Evolutionary conservation across 2,113 vertebrate species (phyloP).

Genomic region (Fulmarus glacialis): DNA sequence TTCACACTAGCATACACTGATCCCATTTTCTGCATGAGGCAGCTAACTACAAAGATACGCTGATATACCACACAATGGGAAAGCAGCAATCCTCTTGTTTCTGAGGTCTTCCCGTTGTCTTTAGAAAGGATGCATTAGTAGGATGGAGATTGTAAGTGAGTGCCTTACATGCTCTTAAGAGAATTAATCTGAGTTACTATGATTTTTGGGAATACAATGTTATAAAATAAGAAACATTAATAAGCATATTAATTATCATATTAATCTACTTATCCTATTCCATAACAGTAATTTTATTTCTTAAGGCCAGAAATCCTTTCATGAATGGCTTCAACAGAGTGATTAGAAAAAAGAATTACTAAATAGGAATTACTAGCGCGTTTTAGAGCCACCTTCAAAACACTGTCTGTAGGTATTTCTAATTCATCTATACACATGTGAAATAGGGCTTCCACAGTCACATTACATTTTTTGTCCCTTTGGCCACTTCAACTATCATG

Average conservation of each 20-base stretch:
- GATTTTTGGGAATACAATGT: neutral
- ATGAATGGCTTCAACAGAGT: neutral
- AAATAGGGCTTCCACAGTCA: neutral
- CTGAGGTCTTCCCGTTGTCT: neutral
- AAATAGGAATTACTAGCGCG: neutral
- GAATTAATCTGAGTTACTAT: neutral
- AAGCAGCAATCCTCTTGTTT: neutral
- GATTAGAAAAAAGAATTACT: neutral
- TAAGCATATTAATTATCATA: neutral
- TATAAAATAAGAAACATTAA: neutral
- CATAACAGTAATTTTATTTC: neutral
- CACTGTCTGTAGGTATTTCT: neutral
- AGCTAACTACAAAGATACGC: too few relatives aligned
- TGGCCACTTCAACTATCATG: neutral
- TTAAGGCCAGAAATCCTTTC: neutral
- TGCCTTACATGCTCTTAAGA: neutral
- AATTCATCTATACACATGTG: neutral
- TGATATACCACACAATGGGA: too few relatives aligned
- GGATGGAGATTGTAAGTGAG: rapidly evolving
- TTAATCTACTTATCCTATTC: neutral
- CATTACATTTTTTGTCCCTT: neutral
- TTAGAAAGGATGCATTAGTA: neutral
- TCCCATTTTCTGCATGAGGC: neutral
- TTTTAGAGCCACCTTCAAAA: neutral
- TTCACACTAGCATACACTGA: neutral